These are phyloP conservation scores for Bos taurus DNA, from an alignment of 2,113 vertebrate genomes.

Conservation along the genomic window DNA sequence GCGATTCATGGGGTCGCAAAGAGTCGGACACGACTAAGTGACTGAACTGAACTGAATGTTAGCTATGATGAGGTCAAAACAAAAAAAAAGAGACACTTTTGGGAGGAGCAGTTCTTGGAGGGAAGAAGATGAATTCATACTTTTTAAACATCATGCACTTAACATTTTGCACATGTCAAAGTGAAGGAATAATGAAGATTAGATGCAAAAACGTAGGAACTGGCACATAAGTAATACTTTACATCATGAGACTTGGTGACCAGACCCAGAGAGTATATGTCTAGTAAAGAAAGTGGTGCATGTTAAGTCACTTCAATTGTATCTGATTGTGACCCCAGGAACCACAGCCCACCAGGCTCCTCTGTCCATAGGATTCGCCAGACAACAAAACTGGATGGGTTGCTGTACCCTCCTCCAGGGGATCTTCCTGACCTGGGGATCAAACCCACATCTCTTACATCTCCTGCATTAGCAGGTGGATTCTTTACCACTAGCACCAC, in stretches of 20 bases:
- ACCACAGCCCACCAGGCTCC: neutral
- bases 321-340: neutral
- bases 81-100: neutral
- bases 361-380: neutral
- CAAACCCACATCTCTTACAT: neutral
- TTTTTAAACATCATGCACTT: neutral
- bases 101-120: neutral
- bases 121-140: neutral
- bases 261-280: neutral
- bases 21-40: too few species aligned
- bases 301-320: neutral
- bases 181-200: neutral
- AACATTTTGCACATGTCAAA: neutral
- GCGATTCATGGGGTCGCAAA: too few species aligned
- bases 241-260: neutral
- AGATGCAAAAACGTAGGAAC: neutral
- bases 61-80: neutral
- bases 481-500: neutral
- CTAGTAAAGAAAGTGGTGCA: neutral
- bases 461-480: neutral
- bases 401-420: fast-evolving
- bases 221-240: neutral
- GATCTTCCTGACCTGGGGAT: neutral
- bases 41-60: neutral
- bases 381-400: neutral